Evolutionary conservation across 2,888 invertebrate genomes (phyloP).

Genomic region (Clusia tigrina): DNA sequence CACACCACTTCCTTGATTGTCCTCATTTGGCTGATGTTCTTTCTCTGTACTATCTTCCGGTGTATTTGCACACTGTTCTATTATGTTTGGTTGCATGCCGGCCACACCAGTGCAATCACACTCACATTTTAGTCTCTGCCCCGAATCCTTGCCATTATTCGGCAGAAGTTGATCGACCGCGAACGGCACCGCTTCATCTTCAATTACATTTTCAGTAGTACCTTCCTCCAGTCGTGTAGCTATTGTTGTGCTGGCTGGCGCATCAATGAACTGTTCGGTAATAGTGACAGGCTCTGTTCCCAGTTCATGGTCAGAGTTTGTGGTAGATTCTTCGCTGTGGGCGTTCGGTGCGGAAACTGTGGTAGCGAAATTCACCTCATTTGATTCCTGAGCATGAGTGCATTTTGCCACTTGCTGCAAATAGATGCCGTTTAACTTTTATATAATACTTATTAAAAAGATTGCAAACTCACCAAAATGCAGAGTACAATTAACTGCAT

Average conservation of each 20-base stretch:
- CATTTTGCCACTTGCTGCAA: constrained; percentile 21
- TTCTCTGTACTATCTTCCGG: not conserved
- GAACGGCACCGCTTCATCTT: too few species aligned
- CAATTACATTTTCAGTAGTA: too few species aligned
- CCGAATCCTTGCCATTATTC: not conserved
- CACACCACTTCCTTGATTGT: too few species aligned
- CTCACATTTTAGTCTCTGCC: not conserved
- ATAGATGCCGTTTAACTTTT: constrained; percentile 1
- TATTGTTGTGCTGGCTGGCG: not conserved
- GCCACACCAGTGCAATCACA: not conserved
- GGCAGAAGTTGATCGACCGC: not conserved
- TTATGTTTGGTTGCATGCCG: not conserved
- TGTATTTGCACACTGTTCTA: not conserved
- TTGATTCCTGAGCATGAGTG: constrained; percentile 14
- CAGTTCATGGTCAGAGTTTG: too few species aligned
- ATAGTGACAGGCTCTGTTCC: too few species aligned
- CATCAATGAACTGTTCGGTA: not conserved
- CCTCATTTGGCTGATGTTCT: too few species aligned
- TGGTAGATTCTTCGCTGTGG: too few species aligned
- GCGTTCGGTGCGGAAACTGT: too few species aligned
- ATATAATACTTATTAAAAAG: not conserved
- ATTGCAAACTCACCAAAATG: constrained; percentile 24
- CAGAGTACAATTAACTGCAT: constrained; percentile 16
- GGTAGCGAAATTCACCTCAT: not conserved
- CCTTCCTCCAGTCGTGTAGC: not conserved